Conservation (phyloP, 1,140 invertebrate species). For the Platyura marginata region DNA sequence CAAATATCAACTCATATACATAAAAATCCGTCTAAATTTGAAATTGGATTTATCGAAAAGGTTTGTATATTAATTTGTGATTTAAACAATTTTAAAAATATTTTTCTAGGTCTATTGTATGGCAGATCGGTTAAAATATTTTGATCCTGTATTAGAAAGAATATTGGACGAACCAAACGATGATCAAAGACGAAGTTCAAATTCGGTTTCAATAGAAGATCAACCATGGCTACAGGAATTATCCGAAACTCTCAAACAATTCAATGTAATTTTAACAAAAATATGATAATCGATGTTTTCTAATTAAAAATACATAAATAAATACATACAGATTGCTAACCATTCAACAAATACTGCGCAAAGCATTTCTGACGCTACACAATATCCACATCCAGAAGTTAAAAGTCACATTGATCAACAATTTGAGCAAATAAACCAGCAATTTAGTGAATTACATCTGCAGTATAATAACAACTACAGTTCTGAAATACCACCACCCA, state of each 20-base stretch:
- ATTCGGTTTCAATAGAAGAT: slow-evolving; percentile 19
- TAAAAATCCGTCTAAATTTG: slow-evolving; percentile 32
- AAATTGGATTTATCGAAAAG: slow-evolving; percentile 37
- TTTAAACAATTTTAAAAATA: slow-evolving; percentile 1
- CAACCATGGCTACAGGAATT: slow-evolving; percentile 33
- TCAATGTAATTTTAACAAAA: background rate
- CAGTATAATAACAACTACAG: slow-evolving; percentile 11
- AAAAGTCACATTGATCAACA: slow-evolving; percentile 17
- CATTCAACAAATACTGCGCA: no score
- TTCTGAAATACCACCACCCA: no score
- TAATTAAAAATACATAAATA: no score
- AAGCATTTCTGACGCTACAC: background rate
- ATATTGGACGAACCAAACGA: slow-evolving; percentile 16
- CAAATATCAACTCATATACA: slow-evolving; percentile 48
- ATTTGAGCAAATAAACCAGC: slow-evolving; percentile 21
- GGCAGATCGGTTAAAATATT: slow-evolving; percentile 46
- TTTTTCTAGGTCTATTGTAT: slow-evolving; percentile 13
- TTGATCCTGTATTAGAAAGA: slow-evolving; percentile 42
- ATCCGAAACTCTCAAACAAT: slow-evolving; percentile 6
- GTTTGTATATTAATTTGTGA: slow-evolving; percentile 19
- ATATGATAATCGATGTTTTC: background rate
- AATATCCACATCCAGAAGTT: background rate
- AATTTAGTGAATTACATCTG: slow-evolving; percentile 19
- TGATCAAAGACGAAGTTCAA: slow-evolving; percentile 13
- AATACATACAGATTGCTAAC: no score